Evolutionary conservation across 2,797 vertebrate genomes (phyloP).

Genomic region (Notolabrus celidotus): DNA sequence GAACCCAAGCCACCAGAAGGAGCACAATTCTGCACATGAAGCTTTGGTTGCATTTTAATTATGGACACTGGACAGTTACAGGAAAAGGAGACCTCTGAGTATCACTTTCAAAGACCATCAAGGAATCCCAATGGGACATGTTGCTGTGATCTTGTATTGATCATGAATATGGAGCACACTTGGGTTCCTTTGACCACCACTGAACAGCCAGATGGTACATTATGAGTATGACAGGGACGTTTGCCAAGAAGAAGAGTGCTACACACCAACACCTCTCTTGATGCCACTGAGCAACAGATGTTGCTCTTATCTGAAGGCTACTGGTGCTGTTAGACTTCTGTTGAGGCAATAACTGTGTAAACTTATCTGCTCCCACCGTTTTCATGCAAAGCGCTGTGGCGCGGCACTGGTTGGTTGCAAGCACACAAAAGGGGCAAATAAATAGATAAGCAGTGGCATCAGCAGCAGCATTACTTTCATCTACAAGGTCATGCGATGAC

Average conservation of each 20-base stretch:
- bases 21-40: constrained; percentile 12
- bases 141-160: constrained; percentile 55
- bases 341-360: constrained; percentile 65
- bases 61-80: constrained; percentile 21
- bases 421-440: constrained; percentile 47
- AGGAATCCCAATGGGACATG: constrained; percentile 41
- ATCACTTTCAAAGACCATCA: constrained; percentile 49
- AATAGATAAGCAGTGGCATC: constrained; percentile 54
- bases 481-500: background rate
- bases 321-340: constrained; percentile 57
- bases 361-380: constrained; percentile 61
- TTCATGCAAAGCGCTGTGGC: constrained; percentile 65
- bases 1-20: constrained; percentile 4
- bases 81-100: constrained; percentile 15
- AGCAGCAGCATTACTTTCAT: constrained; percentile 21
- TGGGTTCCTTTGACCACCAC: constrained; percentile 45
- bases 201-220: constrained; percentile 60
- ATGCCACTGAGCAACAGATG: constrained; percentile 70
- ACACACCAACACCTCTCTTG: constrained; percentile 54
- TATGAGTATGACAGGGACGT: constrained; percentile 50
- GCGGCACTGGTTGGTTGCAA: constrained; percentile 53
- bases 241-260: constrained; percentile 49
- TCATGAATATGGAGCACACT: constrained; percentile 40
- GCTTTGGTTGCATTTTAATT: constrained; percentile 29
- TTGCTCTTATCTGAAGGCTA: constrained; percentile 66